A percentile compares a stretch with the other conserved stretches of the same genome.
These are phyloP conservation scores for Platycercus adscitus DNA, from an alignment of 2,113 vertebrate species.

Conservation along the genomic window DNA sequence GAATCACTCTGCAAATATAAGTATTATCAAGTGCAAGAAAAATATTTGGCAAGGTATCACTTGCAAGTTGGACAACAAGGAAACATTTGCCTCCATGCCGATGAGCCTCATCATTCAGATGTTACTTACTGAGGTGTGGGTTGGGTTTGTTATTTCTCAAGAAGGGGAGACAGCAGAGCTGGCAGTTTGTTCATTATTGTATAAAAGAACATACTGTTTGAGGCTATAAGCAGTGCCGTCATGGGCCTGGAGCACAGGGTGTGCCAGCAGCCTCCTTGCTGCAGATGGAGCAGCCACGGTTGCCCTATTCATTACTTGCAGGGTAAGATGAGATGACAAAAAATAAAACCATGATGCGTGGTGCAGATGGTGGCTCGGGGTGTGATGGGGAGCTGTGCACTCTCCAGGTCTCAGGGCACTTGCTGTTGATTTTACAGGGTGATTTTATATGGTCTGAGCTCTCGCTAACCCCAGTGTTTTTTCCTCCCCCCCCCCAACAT, in stretches of 20 bases:
- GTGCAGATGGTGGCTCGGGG: constrained; percentile 6
- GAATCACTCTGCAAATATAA: constrained; percentile 40
- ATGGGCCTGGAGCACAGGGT: not conserved
- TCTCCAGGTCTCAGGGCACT: not conserved
- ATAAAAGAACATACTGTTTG: constrained; percentile 2
- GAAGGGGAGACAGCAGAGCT: not conserved
- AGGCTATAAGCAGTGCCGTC: not conserved
- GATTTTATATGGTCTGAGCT: not conserved
- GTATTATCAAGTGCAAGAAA: constrained; percentile 10
- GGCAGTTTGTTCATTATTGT: not conserved
- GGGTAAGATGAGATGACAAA: not conserved
- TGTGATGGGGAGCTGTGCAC: not conserved
- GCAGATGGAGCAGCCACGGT: not conserved
- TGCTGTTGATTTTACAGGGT: not conserved
- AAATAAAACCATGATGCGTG: not conserved
- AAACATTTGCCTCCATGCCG: not conserved
- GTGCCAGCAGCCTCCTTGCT: not conserved
- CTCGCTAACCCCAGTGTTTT: not conserved
- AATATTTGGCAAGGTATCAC: constrained; percentile 17
- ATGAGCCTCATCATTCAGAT: not conserved
- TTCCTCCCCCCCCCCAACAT: not conserved
- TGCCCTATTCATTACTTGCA: not conserved
- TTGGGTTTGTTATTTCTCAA: not conserved
- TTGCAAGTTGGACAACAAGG: not conserved
- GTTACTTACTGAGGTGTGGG: not conserved